phyloP scores from a whole-genome alignment of 1,140 invertebrate species.

The Coenobita brevimanus region DNA sequence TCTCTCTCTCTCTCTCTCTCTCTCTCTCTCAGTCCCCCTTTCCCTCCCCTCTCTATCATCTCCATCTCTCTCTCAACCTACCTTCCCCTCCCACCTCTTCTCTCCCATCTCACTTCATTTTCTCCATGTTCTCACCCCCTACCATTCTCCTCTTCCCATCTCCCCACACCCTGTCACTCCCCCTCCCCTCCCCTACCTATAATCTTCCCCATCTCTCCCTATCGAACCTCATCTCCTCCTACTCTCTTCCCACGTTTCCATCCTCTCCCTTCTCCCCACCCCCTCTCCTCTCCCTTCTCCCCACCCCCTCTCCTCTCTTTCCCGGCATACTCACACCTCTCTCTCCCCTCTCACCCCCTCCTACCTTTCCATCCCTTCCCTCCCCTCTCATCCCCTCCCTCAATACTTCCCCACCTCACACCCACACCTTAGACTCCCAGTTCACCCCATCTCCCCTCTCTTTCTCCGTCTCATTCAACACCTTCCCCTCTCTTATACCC shows the following conservation, averaged over 20 bases:
- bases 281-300: not conserved
- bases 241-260: not conserved
- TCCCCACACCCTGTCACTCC: too few species aligned
- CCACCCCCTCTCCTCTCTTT: not conserved
- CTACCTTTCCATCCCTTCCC: too few species aligned
- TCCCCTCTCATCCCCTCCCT: too few species aligned
- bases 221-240: not conserved
- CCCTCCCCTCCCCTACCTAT: not conserved
- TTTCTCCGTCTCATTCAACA: not conserved
- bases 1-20: too few species aligned
- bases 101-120: too few species aligned
- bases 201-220: not conserved
- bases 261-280: not conserved
- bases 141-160: too few species aligned
- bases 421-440: too few species aligned
- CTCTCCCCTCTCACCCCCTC: too few species aligned
- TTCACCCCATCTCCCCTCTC: not conserved
- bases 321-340: too few species aligned
- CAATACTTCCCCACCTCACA: too few species aligned
- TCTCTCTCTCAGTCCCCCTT: not conserved
- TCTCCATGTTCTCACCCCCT: too few species aligned
- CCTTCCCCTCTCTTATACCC: not conserved
- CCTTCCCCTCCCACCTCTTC: too few species aligned
- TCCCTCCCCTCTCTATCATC: not conserved
- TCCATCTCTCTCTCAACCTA: not conserved